phyloP scores from a whole-genome alignment of 92 coral and sea anemone genomes.

The Desmophyllum pertusum region DNA sequence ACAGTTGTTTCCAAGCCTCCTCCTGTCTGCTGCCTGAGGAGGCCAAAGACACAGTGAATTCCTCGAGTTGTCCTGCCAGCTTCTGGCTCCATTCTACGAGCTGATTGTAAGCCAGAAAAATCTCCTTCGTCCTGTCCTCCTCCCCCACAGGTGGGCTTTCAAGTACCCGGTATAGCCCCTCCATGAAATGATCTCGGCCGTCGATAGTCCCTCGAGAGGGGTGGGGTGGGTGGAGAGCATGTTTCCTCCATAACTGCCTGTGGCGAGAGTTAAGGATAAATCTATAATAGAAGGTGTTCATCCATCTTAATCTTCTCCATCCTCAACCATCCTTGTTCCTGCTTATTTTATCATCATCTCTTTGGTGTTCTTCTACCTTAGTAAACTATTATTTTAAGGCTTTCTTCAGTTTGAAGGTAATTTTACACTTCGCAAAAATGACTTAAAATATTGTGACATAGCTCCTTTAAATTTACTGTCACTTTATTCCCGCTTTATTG shows the following conservation, averaged over 20 bases:
- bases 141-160: constrained; percentile 47
- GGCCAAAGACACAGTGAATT: constrained; percentile 50
- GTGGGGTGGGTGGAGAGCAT: constrained; percentile 64
- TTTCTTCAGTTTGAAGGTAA: no score
- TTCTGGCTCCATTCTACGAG: constrained; percentile 65
- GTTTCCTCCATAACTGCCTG: constrained; percentile 76
- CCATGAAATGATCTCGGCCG: constrained; percentile 81
- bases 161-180: constrained; percentile 64
- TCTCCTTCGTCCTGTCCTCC: constrained; percentile 24
- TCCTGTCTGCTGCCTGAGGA: constrained; percentile 62
- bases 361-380: no score
- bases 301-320: no score
- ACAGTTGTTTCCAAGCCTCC: constrained; percentile 73
- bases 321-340: no score
- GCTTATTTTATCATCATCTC: no score
- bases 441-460: not conserved
- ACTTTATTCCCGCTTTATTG: no score
- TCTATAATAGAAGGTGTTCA: not conserved
- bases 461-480: not conserved
- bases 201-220: constrained; percentile 89
- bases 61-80: constrained; percentile 53
- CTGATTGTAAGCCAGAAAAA: constrained; percentile 46
- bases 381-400: no score
- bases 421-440: no score
- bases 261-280: constrained; percentile 19